Evolutionary conservation across 2,888 invertebrate genomes (phyloP).

Genomic region (Callosobruchus maculatus): DNA sequence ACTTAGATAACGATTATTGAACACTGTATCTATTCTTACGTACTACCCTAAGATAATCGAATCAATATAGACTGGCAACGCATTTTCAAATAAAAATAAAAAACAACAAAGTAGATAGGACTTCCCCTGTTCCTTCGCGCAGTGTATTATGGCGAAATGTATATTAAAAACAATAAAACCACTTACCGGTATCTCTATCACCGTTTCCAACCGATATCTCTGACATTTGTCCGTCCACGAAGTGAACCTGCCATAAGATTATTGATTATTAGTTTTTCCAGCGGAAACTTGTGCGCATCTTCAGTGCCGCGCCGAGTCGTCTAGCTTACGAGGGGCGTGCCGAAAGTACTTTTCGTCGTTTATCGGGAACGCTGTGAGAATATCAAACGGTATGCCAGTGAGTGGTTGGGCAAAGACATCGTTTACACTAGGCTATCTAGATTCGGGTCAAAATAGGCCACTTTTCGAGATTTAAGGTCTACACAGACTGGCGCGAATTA

Average conservation of each 20-base stretch:
- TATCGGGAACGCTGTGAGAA: not conserved
- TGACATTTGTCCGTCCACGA: constrained; percentile 58
- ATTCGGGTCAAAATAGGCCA: too few species aligned
- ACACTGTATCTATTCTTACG: too few species aligned
- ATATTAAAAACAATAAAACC: not conserved
- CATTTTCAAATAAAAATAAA: too few species aligned
- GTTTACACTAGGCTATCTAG: not conserved
- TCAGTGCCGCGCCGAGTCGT: not conserved
- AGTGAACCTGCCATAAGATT: constrained; percentile 57
- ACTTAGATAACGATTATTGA: too few species aligned
- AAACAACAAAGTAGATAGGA: too few species aligned
- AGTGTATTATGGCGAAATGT: too few species aligned
- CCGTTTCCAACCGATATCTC: constrained; percentile 43
- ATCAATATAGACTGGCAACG: too few species aligned
- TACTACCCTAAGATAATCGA: too few species aligned
- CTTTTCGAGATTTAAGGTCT: too few species aligned
- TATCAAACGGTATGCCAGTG: not conserved
- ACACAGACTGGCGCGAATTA: too few species aligned
- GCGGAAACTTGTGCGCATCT: not conserved
- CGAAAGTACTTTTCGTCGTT: not conserved
- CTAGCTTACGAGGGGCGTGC: not conserved
- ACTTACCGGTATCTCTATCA: constrained; percentile 35
- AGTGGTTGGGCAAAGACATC: not conserved
- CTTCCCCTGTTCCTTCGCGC: too few species aligned
- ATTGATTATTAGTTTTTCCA: not conserved